Evolutionary conservation across 1,140 invertebrate genomes (phyloP).

Genomic region (Paraescarpia echinospica): DNA sequence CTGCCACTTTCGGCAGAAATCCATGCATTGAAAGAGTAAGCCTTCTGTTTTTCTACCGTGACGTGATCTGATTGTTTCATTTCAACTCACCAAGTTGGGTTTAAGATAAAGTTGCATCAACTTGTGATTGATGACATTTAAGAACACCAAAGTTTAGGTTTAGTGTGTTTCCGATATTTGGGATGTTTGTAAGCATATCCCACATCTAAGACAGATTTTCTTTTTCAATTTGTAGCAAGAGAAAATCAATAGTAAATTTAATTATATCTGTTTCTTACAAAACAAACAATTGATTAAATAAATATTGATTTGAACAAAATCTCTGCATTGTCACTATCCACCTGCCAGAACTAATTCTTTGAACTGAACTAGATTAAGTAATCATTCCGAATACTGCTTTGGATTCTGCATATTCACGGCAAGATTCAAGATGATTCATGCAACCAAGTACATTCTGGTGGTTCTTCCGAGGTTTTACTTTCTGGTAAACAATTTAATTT

Average conservation of each 20-base stretch:
- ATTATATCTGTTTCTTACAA: background rate
- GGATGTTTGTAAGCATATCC: background rate
- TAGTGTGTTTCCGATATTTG: background rate
- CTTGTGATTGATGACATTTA: background rate
- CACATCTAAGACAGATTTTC: background rate
- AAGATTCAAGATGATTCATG: no score
- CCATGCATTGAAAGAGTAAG: background rate
- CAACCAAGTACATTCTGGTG: no score
- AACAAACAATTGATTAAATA: background rate
- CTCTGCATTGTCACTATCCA: background rate
- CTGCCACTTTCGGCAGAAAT: background rate
- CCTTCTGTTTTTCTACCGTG: background rate
- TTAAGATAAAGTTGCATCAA: background rate
- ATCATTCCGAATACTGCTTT: no score
- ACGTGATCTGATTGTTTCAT: background rate
- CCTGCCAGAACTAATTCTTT: no score
- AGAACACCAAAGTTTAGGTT: background rate
- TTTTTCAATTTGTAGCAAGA: background rate
- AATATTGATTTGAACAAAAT: background rate
- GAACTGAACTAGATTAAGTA: no score
- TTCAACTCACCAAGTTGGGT: background rate
- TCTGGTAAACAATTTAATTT: no score
- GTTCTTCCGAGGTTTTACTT: no score
- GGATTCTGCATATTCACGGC: no score
- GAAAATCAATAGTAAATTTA: background rate